phyloP scores from a whole-genome alignment of 2,797 vertebrate genomes.

The Simalia tracyae region DNA sequence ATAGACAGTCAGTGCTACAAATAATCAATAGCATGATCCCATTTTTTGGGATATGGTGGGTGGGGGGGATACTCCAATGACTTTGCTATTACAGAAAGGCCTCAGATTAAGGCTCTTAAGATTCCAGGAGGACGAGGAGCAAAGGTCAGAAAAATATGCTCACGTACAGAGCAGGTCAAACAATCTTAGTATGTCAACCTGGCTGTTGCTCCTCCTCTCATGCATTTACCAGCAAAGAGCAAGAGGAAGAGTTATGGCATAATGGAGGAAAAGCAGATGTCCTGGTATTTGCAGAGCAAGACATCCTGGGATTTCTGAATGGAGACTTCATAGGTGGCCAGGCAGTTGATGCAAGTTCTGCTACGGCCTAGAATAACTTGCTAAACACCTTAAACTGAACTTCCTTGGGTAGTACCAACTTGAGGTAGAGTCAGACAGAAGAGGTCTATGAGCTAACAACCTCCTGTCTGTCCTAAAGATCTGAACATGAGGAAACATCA shows the following conservation, averaged over 20 bases:
- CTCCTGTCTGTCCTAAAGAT: background rate
- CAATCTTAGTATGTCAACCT: background rate
- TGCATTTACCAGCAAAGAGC: background rate
- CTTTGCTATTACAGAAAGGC: background rate
- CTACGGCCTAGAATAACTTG: background rate
- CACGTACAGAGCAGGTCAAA: background rate
- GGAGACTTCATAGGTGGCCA: background rate
- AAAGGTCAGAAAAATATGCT: background rate
- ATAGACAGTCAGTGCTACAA: background rate
- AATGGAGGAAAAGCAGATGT: no score
- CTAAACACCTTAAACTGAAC: background rate
- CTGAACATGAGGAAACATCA: background rate
- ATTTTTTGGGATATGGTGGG: background rate
- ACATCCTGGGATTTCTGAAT: background rate
- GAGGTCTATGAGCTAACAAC: background rate
- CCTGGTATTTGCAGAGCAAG: background rate
- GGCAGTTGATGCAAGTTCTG: background rate
- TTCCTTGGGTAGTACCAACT: background rate
- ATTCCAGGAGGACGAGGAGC: background rate
- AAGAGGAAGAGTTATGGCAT: background rate
- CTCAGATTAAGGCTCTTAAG: background rate
- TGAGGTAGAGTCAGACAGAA: background rate
- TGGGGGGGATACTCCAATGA: background rate
- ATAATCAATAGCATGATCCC: background rate
- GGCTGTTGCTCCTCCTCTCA: no score